Base-by-base conservation (phyloP, 2,888 invertebrate species). In the Elgonia sp. region DNA sequence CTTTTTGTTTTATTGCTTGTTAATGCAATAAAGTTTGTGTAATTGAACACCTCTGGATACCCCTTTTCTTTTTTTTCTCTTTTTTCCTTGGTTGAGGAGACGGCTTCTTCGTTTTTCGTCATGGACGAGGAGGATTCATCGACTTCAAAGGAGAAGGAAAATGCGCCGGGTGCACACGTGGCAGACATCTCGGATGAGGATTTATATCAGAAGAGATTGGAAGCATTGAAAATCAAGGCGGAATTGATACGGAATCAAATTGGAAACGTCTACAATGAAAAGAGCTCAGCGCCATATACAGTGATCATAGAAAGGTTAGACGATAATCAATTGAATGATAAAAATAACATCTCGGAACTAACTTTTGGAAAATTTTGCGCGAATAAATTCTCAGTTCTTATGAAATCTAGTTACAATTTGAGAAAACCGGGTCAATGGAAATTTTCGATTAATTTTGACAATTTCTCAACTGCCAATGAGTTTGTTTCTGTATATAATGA, bases 381-480 rank as follows among this genome's bases (percentile, higher is more conserved):
- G 14, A 8, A 50, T 12, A 16, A 46, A 0, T 37, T 63, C 4
- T 10, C 5, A 6, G 16, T 21, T 2, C 18, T 37, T 7, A 76
- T 76, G 76, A 14, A 46, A 46, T 14, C 10, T 0, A 76, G 63
- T 46, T 50, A 10, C 10, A 76, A 76, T 40, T 16, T 76, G 4
- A n/a, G 8, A 20, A 62, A 50, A 20, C 63, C 62, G 14, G 76
- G 76, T 16, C 37, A 63, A 50, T 63, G 39, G 20, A 76, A 76
- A 37, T 50, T 76, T 39, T 50, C 46, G 10, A 37, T 63, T 8
- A 18, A 39, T 16, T 76, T 76, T 69, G 40, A 65, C 1, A 1
- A 0, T 20, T 69, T 14, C 20, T 9, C 16, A 2, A 7, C 21
- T 20, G 42, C 69, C 12, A 69, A 69, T 46, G 2, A 69, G 0